phyloP scores from a whole-genome alignment of 1,140 invertebrate genomes.

The Pogonus chalceus region DNA sequence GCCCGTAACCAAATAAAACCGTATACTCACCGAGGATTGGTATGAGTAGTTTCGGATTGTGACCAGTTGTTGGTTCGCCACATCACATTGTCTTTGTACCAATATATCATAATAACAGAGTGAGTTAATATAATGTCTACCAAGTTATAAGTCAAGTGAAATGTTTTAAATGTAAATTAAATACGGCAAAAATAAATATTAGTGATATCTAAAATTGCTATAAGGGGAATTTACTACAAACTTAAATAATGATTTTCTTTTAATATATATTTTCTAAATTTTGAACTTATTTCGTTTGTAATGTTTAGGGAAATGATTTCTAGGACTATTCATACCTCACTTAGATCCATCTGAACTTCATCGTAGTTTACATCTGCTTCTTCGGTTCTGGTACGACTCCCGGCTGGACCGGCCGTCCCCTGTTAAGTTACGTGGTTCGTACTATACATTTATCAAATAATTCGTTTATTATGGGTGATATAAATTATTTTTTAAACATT shows the following conservation, averaged over 20 bases:
- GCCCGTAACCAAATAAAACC: neutral
- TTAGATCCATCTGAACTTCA: conserved; percentile 1
- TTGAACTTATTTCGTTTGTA: no score
- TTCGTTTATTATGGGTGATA: neutral
- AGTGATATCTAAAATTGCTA: no score
- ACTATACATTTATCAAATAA: conserved; percentile 6
- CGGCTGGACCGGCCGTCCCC: neutral
- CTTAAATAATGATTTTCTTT: no score
- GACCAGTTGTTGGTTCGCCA: neutral
- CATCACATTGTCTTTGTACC: neutral
- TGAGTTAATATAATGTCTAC: no score
- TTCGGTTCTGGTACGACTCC: neutral
- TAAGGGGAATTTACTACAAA: no score
- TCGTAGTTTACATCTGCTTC: neutral
- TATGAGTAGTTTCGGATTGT: neutral
- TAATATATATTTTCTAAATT: no score
- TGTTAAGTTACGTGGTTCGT: conserved; percentile 1
- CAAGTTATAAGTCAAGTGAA: no score
- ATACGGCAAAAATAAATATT: no score
- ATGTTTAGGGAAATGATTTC: no score
- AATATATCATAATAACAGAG: neutral
- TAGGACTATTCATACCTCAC: conserved; percentile 4
- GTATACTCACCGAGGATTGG: neutral
- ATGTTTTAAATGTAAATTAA: no score
- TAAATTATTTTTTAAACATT: no score